A percentile compares a stretch with the other conserved stretches of the same genome.
Evolutionary conservation across 2,797 vertebrate genomes (phyloP).

Genomic region (Aphelocoma californica): DNA sequence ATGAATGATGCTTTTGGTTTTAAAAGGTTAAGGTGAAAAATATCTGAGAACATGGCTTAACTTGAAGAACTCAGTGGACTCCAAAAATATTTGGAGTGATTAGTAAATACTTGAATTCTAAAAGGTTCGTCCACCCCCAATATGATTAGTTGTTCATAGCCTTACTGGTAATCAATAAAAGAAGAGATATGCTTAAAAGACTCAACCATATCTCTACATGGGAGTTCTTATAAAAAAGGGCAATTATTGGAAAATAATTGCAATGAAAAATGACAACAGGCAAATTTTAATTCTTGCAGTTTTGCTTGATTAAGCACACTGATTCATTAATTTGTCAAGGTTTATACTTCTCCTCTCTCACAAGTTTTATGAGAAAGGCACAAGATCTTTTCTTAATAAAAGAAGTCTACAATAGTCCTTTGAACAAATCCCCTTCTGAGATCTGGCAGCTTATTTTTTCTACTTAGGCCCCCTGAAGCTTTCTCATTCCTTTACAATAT

Average conservation of each 20-base stretch:
- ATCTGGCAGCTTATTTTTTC: neutral
- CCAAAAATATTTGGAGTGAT: constrained; percentile 32
- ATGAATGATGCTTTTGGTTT: neutral
- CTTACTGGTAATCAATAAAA: neutral
- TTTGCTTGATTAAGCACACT: neutral
- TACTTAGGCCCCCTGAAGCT: neutral
- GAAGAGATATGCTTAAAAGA: neutral
- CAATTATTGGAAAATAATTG: neutral
- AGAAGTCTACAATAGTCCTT: neutral
- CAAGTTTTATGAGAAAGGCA: neutral
- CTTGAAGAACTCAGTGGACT: neutral
- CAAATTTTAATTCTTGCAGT: neutral
- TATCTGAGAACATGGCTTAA: neutral
- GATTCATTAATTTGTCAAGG: neutral
- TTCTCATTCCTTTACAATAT: neutral
- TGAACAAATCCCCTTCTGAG: neutral
- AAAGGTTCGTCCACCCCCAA: neutral
- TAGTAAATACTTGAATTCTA: neutral
- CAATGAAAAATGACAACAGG: neutral
- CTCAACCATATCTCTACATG: neutral
- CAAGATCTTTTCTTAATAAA: neutral
- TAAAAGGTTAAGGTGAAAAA: neutral
- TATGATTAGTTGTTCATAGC: constrained; percentile 1
- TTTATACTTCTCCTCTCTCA: neutral
- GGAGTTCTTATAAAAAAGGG: neutral